Evolutionary conservation across 2,888 invertebrate species (phyloP).

Genomic region (Sphaeridia pumilis): DNA sequence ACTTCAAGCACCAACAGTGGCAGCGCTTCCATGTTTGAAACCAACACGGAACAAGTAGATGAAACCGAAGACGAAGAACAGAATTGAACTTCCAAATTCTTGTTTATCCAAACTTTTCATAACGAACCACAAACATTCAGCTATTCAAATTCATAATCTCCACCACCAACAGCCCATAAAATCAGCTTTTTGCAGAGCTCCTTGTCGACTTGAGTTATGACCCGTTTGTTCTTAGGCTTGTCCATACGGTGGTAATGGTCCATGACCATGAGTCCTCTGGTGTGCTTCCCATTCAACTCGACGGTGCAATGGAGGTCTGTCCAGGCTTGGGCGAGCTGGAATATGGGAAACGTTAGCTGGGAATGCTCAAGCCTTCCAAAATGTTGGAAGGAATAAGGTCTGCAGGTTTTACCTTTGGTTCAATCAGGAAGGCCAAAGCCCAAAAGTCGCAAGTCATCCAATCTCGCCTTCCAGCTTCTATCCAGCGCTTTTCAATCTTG

Average conservation of each 20-base stretch:
- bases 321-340: constrained; percentile 8
- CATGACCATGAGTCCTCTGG: constrained; percentile 41
- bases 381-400: neutral
- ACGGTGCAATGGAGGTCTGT: constrained; percentile 36
- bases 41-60: too few relatives aligned
- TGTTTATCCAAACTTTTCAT: too few relatives aligned
- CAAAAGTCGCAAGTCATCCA: constrained; percentile 32
- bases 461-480: neutral
- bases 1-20: too few relatives aligned
- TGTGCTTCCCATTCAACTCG: constrained; percentile 39
- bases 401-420: constrained; percentile 16
- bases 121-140: too few relatives aligned
- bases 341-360: too few relatives aligned
- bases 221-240: neutral
- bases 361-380: neutral
- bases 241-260: constrained; percentile 31
- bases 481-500: neutral
- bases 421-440: constrained; percentile 24
- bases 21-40: too few relatives aligned
- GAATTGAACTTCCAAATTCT: too few relatives aligned
- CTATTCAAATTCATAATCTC: neutral
- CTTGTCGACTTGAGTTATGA: neutral
- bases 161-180: constrained; percentile 8
- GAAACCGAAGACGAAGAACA: too few relatives aligned
- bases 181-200: neutral